A percentile compares a stretch with the other conserved stretches of the same genome.
These are phyloP conservation scores for Ormyrus nitidulus DNA, from an alignment of 2,888 invertebrate genomes.

Conservation along the genomic window DNA sequence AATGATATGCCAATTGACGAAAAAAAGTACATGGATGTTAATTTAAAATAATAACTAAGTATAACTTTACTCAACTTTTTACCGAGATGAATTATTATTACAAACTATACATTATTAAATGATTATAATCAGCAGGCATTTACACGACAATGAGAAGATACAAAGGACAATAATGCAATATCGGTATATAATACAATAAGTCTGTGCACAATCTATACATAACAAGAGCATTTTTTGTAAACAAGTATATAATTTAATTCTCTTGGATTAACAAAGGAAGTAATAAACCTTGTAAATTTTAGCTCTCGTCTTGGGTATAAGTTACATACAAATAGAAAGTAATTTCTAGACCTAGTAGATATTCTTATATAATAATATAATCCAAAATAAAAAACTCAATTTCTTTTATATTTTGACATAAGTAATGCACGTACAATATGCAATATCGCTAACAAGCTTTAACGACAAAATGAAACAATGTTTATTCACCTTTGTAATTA, in stretches of 20 bases:
- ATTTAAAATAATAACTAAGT: conserved; percentile 60
- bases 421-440: conserved; percentile 6
- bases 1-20: conserved; percentile 40
- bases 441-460: conserved; percentile 7
- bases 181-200: conserved; percentile 61
- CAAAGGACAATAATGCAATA: conserved; percentile 36
- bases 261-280: conserved; percentile 47
- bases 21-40: conserved; percentile 43
- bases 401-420: conserved; percentile 6
- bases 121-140: conserved; percentile 66
- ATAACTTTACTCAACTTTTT: conserved; percentile 59
- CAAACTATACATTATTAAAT: conserved; percentile 73
- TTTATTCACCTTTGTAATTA: not conserved
- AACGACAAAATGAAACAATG: not conserved
- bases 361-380: conserved; percentile 16
- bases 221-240: conserved; percentile 63
- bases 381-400: conserved; percentile 5
- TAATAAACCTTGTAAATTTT: not conserved
- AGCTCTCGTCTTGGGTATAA: not conserved
- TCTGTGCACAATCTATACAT: conserved; percentile 70
- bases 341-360: not conserved
- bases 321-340: not conserved
- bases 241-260: conserved; percentile 45
- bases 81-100: conserved; percentile 59
- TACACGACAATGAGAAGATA: conserved; percentile 61